Conservation (phyloP, 2,888 invertebrate genomes). For the Torymus texanus region DNA sequence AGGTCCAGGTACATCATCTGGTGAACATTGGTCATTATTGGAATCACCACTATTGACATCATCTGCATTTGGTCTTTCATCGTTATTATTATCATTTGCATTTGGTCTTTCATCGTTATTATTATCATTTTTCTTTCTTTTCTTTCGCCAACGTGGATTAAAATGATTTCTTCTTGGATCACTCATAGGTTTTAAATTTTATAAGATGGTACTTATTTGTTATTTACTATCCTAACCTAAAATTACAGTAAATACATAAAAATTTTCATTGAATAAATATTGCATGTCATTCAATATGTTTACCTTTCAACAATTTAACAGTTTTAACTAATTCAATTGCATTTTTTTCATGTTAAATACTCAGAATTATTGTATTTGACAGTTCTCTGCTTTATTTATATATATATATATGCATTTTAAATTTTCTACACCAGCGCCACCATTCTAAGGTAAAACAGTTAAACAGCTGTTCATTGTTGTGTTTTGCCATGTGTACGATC, state of each 20-base stretch:
- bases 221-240: neutral
- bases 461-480: constrained; percentile 5
- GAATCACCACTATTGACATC: constrained; percentile 23
- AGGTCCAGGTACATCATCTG: constrained; percentile 15
- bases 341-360: too few species aligned
- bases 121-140: constrained; percentile 24
- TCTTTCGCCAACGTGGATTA: constrained; percentile 37
- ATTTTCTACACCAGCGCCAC: constrained; percentile 9
- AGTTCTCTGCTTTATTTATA: too few species aligned
- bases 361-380: neutral
- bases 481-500: constrained; percentile 13
- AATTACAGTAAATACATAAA: neutral
- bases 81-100: constrained; percentile 14
- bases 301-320: too few species aligned
- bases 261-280: neutral
- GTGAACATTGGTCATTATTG: constrained; percentile 22
- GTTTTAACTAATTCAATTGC: too few species aligned
- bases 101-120: constrained; percentile 7
- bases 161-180: constrained; percentile 35
- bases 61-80: neutral
- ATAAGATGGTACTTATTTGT: neutral
- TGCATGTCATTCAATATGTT: too few species aligned
- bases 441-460: neutral
- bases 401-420: neutral
- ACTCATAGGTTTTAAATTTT: constrained; percentile 29